Conservation (phyloP, 1,140 invertebrate genomes). For the Bursaphelenchus mucronatus region DNA sequence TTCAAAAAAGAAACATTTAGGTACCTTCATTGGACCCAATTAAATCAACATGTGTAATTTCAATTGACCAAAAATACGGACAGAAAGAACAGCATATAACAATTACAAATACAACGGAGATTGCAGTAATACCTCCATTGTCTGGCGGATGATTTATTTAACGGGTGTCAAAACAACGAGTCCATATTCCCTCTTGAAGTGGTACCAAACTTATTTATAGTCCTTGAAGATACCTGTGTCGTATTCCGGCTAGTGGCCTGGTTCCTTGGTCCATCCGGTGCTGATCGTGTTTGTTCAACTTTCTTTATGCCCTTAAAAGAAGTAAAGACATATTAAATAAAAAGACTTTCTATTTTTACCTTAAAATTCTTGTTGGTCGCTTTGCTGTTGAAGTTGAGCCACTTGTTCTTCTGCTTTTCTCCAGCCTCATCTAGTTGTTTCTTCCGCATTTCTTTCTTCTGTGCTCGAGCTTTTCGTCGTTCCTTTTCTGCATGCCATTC, state of each 20-base stretch:
- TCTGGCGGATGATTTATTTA: conserved; percentile 12
- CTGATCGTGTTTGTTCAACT: conserved; percentile 36
- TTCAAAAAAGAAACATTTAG: not conserved
- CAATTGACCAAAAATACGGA: conserved; percentile 14
- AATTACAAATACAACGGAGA: not conserved
- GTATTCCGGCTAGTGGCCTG: conserved; percentile 3
- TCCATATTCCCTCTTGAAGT: conserved; percentile 40
- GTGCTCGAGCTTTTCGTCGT: conserved; percentile 41
- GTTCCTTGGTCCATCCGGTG: conserved; percentile 33
- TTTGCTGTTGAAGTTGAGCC: conserved; percentile 44
- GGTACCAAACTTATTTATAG: conserved; percentile 35
- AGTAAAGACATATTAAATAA: not conserved
- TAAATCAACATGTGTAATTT: not conserved
- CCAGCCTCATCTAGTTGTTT: conserved; percentile 42
- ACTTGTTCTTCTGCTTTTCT: conserved; percentile 48
- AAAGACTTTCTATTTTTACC: conserved; percentile 22
- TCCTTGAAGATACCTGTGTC: conserved; percentile 33
- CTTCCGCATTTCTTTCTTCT: conserved; percentile 42
- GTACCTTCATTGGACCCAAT: not conserved
- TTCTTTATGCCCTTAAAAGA: conserved; percentile 42
- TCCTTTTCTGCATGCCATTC: conserved; percentile 48
- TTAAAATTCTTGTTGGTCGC: conserved; percentile 39
- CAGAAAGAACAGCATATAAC: not conserved
- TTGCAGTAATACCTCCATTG: conserved; percentile 16
- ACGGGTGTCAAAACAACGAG: conserved; percentile 30